Conservation (phyloP, 2,797 vertebrate species). For the Arvicola amphibius region DNA sequence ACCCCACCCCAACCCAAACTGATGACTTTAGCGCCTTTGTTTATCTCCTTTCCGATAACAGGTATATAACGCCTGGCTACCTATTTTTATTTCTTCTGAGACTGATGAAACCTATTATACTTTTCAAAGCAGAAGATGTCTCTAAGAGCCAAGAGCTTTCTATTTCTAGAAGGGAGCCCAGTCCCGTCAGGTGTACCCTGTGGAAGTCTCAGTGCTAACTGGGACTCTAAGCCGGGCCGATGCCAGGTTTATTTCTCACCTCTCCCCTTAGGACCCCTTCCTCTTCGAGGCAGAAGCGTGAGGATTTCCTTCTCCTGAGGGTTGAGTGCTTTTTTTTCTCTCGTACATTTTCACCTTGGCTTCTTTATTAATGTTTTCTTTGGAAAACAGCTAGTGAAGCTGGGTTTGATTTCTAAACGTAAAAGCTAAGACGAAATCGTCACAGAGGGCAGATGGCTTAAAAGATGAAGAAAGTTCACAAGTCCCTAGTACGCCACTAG, state of each 20-base stretch:
- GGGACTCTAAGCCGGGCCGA: background rate
- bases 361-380: constrained; percentile 31
- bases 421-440: constrained; percentile 17
- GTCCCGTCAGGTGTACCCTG: background rate
- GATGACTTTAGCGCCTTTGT: background rate
- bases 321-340: background rate
- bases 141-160: background rate
- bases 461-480: background rate
- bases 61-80: background rate
- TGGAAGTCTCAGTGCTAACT: background rate
- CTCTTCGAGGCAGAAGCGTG: background rate
- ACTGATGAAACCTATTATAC: background rate
- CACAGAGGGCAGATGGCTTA: background rate
- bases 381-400: constrained; percentile 30
- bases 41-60: constrained; percentile 8
- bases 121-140: constrained; percentile 49
- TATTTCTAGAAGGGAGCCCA: background rate
- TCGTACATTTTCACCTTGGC: background rate
- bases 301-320: constrained; percentile 16
- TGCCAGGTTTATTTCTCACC: no score
- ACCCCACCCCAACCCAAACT: background rate
- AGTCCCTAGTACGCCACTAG: background rate
- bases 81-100: background rate
- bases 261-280: no score
- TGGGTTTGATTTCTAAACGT: constrained; percentile 31